A percentile compares a stretch with the other conserved stretches of the same genome.
Conservation (phyloP, 2,797 vertebrate genomes). For the Acomys russatus region DNA sequence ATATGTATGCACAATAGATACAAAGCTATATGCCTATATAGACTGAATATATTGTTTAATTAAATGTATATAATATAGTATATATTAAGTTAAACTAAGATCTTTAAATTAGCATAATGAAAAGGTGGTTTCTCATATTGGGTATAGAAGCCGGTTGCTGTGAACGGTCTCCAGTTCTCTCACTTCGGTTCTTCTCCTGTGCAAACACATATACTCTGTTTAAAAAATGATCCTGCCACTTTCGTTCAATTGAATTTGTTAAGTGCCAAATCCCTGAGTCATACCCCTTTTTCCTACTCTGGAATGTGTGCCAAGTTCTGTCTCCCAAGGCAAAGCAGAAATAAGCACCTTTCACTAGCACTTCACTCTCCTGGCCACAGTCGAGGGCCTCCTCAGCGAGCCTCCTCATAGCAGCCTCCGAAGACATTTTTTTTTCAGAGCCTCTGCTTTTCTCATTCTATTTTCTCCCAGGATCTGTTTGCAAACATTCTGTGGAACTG, state of each 20-base stretch:
- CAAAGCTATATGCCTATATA: background rate
- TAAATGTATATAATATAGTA: background rate
- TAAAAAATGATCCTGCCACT: slow-evolving; percentile 86
- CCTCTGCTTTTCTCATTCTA: slow-evolving; percentile 67
- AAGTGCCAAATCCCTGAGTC: slow-evolving; percentile 86
- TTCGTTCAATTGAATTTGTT: slow-evolving; percentile 87
- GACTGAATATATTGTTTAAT: background rate
- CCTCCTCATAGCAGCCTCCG: slow-evolving; percentile 64
- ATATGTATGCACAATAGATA: background rate
- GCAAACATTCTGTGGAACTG: slow-evolving; percentile 79
- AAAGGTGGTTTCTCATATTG: background rate
- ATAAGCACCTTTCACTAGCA: slow-evolving; percentile 82
- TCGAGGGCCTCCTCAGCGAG: background rate
- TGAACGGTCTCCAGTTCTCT: slow-evolving; percentile 59
- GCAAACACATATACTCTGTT: slow-evolving; percentile 64
- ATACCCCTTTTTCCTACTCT: slow-evolving; percentile 76
- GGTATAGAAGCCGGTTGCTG: slow-evolving; percentile 66
- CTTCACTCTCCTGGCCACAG: slow-evolving; percentile 65
- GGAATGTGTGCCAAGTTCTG: slow-evolving; percentile 77
- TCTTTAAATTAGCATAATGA: background rate
- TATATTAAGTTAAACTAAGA: background rate
- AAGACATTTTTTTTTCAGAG: slow-evolving; percentile 39
- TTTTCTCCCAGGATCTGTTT: slow-evolving; percentile 75
- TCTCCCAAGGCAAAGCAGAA: slow-evolving; percentile 80
- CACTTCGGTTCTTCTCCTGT: background rate